These are phyloP conservation scores for Cephalopholis sonnerati DNA, from an alignment of 2,113 vertebrate genomes.

Conservation along the genomic window DNA sequence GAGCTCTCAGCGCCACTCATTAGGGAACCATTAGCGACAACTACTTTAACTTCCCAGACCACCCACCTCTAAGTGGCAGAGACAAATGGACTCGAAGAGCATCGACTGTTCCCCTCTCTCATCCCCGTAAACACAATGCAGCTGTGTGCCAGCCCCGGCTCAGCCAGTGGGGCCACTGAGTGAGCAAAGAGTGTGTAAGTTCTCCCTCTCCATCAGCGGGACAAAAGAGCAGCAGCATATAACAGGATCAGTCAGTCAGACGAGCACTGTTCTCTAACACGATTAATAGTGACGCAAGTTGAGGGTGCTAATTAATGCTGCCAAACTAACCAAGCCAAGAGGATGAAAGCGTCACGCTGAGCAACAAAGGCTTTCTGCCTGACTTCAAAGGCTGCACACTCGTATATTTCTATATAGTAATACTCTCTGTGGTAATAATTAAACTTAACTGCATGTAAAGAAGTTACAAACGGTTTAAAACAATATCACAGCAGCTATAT, in stretches of 20 bases:
- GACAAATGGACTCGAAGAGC: conserved; percentile 59
- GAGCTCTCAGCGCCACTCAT: conserved; percentile 67
- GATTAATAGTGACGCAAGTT: conserved; percentile 72
- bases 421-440: not conserved
- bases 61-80: conserved; percentile 71
- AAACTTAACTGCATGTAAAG: not conserved
- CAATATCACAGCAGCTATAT: not conserved
- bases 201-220: conserved; percentile 26
- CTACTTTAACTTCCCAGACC: conserved; percentile 71
- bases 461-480: not conserved
- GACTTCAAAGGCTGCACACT: not conserved
- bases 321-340: conserved; percentile 25
- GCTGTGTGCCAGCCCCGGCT: conserved; percentile 53
- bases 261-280: conserved; percentile 47
- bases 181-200: conserved; percentile 5
- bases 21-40: conserved; percentile 73
- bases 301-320: conserved; percentile 57
- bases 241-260: conserved; percentile 68
- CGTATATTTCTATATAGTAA: not conserved
- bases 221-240: conserved; percentile 61
- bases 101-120: conserved; percentile 41
- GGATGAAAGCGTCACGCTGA: conserved; percentile 19
- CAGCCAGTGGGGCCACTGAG: not conserved
- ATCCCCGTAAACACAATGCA: conserved; percentile 52
- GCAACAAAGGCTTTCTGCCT: conserved; percentile 56